These are phyloP conservation scores for Meteorus colon DNA, from an alignment of 2,888 invertebrate genomes.

Conservation along the genomic window DNA sequence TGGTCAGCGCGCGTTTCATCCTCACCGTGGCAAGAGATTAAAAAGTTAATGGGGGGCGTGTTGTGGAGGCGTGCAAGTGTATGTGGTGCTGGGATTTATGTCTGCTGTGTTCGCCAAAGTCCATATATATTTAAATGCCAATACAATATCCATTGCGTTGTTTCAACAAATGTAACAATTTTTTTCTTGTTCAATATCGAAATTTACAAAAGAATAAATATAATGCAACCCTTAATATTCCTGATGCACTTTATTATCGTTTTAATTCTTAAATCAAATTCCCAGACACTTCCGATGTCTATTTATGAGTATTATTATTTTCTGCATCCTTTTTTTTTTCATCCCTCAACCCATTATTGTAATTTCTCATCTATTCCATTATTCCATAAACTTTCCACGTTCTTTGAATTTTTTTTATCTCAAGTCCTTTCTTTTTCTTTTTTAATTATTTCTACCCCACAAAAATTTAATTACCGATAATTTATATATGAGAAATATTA, in stretches of 20 bases:
- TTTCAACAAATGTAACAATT: slow-evolving; percentile 55
- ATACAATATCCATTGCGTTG: slow-evolving; percentile 65
- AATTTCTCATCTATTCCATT: slow-evolving; percentile 20
- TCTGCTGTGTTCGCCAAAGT: slow-evolving; percentile 70
- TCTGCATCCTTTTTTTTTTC: slow-evolving; percentile 11
- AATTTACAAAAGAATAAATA: not conserved
- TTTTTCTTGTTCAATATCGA: not conserved
- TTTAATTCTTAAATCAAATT: slow-evolving; percentile 12
- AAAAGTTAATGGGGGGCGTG: slow-evolving; percentile 74
- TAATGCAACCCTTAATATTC: not conserved
- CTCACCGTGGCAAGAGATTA: slow-evolving; percentile 65
- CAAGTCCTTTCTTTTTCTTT: slow-evolving; percentile 48
- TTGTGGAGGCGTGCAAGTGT: slow-evolving; percentile 72
- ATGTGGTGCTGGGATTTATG: slow-evolving; percentile 73
- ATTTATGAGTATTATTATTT: slow-evolving; percentile 34
- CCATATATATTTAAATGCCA: slow-evolving; percentile 65
- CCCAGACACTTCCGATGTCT: slow-evolving; percentile 23
- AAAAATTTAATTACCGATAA: slow-evolving; percentile 72
- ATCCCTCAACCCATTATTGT: slow-evolving; percentile 23
- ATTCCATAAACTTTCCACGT: slow-evolving; percentile 31
- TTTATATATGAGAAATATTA: slow-evolving; percentile 73
- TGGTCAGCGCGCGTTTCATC: slow-evolving; percentile 42
- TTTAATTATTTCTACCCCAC: slow-evolving; percentile 58
- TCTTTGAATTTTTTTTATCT: slow-evolving; percentile 44
- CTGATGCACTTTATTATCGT: not conserved